Evolutionary conservation across 2,113 vertebrate genomes (phyloP), one percentile per base, ranked within the genome.

Genomic region (Anguilla japonica): DNA sequence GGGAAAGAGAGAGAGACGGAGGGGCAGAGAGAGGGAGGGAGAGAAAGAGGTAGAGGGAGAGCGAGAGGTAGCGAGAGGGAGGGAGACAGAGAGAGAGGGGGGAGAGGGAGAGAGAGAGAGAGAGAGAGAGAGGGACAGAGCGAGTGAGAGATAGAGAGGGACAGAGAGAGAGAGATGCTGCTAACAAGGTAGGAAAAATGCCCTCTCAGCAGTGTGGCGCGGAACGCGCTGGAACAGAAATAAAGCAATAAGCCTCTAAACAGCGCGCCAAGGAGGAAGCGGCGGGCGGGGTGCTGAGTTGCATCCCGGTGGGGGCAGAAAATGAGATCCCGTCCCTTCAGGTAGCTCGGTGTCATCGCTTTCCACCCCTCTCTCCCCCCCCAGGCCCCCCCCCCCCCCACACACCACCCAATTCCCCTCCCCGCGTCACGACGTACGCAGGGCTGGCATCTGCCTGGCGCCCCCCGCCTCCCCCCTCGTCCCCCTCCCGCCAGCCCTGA

Each of bases 401-500:
- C 46, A 20, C 34, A n/a, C 34, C 75, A 56, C 56, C 56, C 56
- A 46, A 29, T 5, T 9, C 57, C 83, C n/a, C 88, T 89, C 85
- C 84, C 85, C 81, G 2, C 88, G 91, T 89, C 91, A 90, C 86
- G 86, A 3, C 89, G 85, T 91, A 63, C 84, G 13, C 18, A 90
- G 90, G 83, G 89, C 93, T 94, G 93, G 92, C 95, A 95, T 88
- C 91, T 91, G 91, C 91, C 90, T 93, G 39, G 78, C 90, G 93
- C 93, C 83, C 91, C 93, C 95, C 84, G 1, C 34, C 0, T 34
- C 95, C 89, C 91, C 90, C 93, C 95, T 89, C 93, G 94, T 93
- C 92, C 93, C 93, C 95, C 93, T 95, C 94, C 94, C 89, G 95
- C 91, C 92, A 91, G 91, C 91, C 92, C 92, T 94, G 93, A 96